Percentiles rank a stretch among this genome's conserved stretches.
These are phyloP conservation scores for Nannoperca obscura DNA, from an alignment of 2,797 vertebrate genomes.

Conservation along the genomic window DNA sequence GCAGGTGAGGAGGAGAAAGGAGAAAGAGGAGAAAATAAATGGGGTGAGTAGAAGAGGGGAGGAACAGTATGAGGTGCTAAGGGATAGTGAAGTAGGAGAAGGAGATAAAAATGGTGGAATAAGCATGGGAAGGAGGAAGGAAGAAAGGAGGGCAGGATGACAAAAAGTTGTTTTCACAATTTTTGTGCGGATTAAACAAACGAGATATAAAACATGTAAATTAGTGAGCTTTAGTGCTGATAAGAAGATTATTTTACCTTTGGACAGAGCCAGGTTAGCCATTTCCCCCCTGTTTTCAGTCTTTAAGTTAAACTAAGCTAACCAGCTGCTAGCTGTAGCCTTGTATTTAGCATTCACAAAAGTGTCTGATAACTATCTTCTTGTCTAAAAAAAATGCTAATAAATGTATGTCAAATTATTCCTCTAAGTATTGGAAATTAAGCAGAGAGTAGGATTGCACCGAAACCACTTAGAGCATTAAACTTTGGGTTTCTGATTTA, in stretches of 20 bases:
- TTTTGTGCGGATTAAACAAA: background rate
- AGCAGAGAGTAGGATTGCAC: slow-evolving; percentile 23
- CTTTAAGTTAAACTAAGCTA: background rate
- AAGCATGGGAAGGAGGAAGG: background rate
- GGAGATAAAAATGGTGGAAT: background rate
- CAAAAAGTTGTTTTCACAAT: background rate
- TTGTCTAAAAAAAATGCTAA: background rate
- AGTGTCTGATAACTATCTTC: background rate
- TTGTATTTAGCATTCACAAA: background rate
- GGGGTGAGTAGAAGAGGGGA: background rate
- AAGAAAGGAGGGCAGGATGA: background rate
- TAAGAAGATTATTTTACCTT: background rate
- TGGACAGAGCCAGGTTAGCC: background rate
- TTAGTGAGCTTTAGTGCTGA: background rate
- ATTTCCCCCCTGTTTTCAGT: background rate
- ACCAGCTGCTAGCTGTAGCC: background rate
- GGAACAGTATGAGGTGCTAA: background rate
- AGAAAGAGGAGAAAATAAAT: background rate
- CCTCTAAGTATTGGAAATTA: background rate
- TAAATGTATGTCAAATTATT: background rate
- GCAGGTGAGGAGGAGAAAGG: slow-evolving; percentile 33
- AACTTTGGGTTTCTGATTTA: background rate
- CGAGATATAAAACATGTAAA: fast-evolving
- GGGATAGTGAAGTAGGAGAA: slow-evolving; percentile 6
- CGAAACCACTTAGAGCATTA: background rate